Evolutionary conservation across 1,140 invertebrate species (phyloP).

Genomic region (Orussus abietinus): DNA sequence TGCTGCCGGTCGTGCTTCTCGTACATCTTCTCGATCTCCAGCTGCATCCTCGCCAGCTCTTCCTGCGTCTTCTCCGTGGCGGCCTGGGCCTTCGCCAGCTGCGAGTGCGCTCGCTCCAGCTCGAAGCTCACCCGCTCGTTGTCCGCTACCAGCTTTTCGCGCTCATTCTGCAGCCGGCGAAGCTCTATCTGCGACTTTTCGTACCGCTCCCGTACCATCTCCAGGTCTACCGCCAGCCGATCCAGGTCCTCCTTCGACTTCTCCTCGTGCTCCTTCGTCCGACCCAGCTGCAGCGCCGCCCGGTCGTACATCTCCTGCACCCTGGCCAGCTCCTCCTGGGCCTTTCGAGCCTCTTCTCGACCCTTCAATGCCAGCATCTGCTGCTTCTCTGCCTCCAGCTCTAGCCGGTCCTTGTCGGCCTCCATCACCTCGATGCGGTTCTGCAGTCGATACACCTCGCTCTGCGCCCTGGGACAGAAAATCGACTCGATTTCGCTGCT

Average conservation of each 20-base stretch:
- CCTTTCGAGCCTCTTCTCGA: conserved; percentile 79
- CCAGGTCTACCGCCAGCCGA: conserved; percentile 69
- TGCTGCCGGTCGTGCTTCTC: conserved; percentile 85
- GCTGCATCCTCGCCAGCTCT: conserved; percentile 77
- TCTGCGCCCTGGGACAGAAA: conserved; percentile 67
- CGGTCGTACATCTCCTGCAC: conserved; percentile 85
- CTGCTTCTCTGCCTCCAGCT: conserved; percentile 83
- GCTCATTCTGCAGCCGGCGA: conserved; percentile 74
- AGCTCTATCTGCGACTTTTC: conserved; percentile 85
- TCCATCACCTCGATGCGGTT: conserved; percentile 82
- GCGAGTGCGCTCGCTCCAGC: conserved; percentile 75
- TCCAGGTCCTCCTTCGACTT: conserved; percentile 87
- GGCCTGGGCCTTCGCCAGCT: conserved; percentile 76
- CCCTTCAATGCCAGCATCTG: conserved; percentile 72
- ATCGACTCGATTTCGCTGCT: too few relatives aligned
- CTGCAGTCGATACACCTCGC: conserved; percentile 82
- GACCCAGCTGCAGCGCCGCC: conserved; percentile 73
- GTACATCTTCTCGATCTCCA: conserved; percentile 86
- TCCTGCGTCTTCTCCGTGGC: conserved; percentile 85
- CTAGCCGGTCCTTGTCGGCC: conserved; percentile 79
- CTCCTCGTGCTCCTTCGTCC: conserved; percentile 86
- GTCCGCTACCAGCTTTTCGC: conserved; percentile 80
- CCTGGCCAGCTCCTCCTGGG: conserved; percentile 78
- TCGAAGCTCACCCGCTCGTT: conserved; percentile 83
- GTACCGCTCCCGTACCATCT: conserved; percentile 84